phyloP scores from a whole-genome alignment of 2,113 vertebrate species.

The Castor canadensis region DNA sequence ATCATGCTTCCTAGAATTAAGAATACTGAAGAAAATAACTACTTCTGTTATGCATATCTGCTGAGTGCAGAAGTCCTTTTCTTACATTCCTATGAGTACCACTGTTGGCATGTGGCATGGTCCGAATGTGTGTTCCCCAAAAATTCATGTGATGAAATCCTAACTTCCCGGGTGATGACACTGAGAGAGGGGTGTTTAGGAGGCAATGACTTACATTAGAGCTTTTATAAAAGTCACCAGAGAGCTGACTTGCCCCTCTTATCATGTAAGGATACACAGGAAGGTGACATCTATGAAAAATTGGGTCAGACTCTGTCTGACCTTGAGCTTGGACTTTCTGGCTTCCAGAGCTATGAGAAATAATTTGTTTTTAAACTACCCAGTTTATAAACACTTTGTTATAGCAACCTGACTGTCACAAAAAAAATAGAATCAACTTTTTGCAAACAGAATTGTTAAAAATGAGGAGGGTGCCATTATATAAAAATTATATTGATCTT shows the following conservation, averaged over 20 bases:
- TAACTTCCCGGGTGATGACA: neutral
- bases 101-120: neutral
- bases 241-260: neutral
- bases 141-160: neutral
- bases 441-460: slow-evolving; percentile 10
- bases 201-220: neutral
- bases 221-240: neutral
- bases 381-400: neutral
- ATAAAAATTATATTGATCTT: neutral
- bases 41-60: too few species aligned
- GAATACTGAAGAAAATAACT: neutral
- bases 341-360: neutral
- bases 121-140: neutral
- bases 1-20: slow-evolving; percentile 14
- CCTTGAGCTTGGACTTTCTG: neutral
- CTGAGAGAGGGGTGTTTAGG: neutral
- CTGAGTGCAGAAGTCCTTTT: neutral
- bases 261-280: neutral
- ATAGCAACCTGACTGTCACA: neutral
- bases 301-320: neutral
- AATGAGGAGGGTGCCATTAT: neutral
- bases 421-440: slow-evolving; percentile 13
- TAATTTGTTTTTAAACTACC: neutral
- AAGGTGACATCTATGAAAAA: neutral
- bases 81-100: neutral